Evolutionary conservation across 2,113 vertebrate genomes (phyloP).

Genomic region (Aphelocoma coerulescens): DNA sequence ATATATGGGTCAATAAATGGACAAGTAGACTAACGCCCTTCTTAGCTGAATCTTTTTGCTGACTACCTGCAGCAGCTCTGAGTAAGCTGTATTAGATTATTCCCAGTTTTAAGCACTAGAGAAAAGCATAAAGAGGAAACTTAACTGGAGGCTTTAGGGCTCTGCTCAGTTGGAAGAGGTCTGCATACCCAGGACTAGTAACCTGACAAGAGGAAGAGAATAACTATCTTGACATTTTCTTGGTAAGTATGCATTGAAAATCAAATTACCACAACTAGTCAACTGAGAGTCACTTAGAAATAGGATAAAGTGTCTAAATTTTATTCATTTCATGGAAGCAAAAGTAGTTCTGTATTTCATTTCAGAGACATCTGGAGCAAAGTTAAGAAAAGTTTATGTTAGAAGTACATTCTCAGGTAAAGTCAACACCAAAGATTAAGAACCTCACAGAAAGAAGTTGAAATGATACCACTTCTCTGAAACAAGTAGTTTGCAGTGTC

Average conservation of each 20-base stretch:
- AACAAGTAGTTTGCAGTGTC: not conserved
- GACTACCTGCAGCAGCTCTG: not conserved
- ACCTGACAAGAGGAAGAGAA: not conserved
- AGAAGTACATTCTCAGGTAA: not conserved
- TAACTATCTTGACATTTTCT: not conserved
- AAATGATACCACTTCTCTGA: not conserved
- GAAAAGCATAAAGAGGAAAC: not conserved
- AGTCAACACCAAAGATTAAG: not conserved
- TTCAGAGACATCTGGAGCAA: not conserved
- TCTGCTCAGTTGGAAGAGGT: not conserved
- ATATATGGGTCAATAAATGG: not conserved
- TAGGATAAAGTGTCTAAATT: not conserved
- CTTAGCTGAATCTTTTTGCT: not conserved
- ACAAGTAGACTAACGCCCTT: not conserved
- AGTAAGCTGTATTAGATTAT: not conserved
- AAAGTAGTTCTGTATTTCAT: not conserved
- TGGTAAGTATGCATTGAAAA: not conserved
- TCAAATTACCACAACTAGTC: not conserved
- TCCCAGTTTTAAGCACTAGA: not conserved
- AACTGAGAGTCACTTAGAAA: not conserved
- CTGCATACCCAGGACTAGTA: not conserved
- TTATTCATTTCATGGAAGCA: not conserved
- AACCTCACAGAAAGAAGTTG: not conserved
- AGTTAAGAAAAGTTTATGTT: not conserved
- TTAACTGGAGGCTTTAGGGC: not conserved